These are phyloP conservation scores for Cephalopholis sonnerati DNA, from an alignment of 2,113 vertebrate species.

Conservation along the genomic window DNA sequence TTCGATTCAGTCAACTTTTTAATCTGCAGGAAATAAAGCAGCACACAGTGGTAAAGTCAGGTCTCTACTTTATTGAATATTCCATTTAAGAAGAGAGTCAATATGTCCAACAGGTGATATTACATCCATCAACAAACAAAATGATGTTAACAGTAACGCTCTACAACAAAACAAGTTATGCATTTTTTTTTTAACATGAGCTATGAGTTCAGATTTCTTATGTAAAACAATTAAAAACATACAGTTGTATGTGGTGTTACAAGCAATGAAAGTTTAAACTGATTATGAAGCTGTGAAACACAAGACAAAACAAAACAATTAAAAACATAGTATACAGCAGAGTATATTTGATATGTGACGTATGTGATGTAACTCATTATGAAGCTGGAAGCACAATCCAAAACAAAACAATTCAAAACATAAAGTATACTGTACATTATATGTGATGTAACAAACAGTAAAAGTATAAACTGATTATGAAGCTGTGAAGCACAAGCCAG, in stretches of 20 bases:
- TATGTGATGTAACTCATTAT: background rate
- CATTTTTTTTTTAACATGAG: background rate
- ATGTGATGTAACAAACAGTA: background rate
- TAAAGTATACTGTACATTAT: too few relatives aligned
- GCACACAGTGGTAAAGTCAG: background rate
- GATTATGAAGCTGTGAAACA: background rate
- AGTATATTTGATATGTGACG: too few relatives aligned
- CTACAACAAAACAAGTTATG: background rate
- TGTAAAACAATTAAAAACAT: background rate
- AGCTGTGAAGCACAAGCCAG: background rate
- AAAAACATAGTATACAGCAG: background rate
- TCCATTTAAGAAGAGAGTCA: background rate
- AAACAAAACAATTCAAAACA: background rate
- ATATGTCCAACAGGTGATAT: background rate
- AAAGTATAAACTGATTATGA: background rate
- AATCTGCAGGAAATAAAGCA: background rate
- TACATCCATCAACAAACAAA: background rate
- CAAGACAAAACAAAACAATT: background rate
- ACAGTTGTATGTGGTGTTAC: background rate
- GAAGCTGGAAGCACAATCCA: background rate
- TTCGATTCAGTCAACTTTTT: background rate
- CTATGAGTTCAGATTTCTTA: background rate
- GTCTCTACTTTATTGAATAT: slow-evolving; percentile 6
- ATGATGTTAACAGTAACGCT: background rate
- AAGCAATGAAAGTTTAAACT: background rate